phyloP scores from a whole-genome alignment of 2,797 vertebrate genomes.

The Netta rufina region DNA sequence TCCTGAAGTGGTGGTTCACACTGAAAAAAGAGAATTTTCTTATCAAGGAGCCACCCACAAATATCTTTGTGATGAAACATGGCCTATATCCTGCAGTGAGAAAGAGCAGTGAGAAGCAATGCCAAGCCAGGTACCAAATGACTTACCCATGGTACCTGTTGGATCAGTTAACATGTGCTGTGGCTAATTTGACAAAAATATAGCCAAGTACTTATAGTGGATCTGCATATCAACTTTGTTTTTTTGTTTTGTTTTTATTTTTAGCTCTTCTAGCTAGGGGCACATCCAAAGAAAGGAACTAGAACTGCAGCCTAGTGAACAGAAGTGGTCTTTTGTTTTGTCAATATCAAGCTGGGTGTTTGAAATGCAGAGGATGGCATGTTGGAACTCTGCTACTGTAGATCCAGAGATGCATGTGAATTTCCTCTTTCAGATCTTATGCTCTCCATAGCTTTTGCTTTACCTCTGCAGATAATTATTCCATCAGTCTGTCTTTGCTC shows the following conservation, averaged over 20 bases:
- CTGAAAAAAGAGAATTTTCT: background rate
- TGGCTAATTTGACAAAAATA: background rate
- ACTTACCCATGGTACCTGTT: background rate
- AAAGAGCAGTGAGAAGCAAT: background rate
- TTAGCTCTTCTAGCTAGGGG: background rate
- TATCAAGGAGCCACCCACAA: background rate
- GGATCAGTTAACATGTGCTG: background rate
- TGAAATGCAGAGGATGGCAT: background rate
- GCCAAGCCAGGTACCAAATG: background rate
- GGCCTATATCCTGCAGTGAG: background rate
- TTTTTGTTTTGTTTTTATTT: background rate
- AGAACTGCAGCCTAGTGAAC: background rate
- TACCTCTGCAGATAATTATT: background rate
- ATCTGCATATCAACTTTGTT: background rate
- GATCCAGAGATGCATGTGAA: background rate
- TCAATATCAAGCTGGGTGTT: background rate
- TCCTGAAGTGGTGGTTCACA: background rate
- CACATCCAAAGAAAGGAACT: background rate
- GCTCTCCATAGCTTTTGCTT: background rate
- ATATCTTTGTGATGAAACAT: background rate
- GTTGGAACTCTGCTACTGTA: background rate
- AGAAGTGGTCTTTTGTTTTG: background rate
- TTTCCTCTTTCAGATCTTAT: background rate
- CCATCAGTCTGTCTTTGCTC: background rate
- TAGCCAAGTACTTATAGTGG: background rate